A percentile compares a stretch with the other conserved stretches of the same genome.
These are phyloP conservation scores for Montipora capricornis DNA, from an alignment of 64 coral and sea anemone genomes.

Conservation along the genomic window DNA sequence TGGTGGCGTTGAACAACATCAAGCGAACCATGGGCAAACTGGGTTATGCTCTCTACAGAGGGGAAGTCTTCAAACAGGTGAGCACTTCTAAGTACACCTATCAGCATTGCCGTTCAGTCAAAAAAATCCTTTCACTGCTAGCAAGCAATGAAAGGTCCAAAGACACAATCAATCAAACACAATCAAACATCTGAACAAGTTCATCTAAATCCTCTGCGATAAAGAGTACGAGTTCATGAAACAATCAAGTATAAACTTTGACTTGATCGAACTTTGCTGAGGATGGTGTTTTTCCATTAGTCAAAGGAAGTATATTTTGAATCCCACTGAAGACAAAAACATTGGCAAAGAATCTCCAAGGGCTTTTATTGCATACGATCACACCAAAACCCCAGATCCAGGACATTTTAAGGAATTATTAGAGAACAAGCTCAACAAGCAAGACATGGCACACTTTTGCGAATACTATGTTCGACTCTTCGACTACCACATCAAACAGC, in stretches of 20 bases:
- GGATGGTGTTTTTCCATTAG: constrained; percentile 34
- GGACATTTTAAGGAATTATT: constrained; percentile 57
- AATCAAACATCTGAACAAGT: too few species aligned
- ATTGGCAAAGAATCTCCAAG: constrained; percentile 41
- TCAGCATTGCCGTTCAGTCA: not conserved
- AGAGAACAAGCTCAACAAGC: constrained; percentile 22
- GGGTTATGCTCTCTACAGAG: too few species aligned
- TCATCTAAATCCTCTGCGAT: too few species aligned
- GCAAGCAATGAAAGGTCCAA: too few species aligned
- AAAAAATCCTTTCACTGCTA: too few species aligned
- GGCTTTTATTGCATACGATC: constrained; percentile 15
- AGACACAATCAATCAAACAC: not conserved
- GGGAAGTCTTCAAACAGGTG: too few species aligned
- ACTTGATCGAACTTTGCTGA: not conserved
- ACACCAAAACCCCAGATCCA: constrained; percentile 40
- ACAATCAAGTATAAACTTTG: too few species aligned
- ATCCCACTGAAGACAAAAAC: not conserved
- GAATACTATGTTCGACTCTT: constrained; percentile 46
- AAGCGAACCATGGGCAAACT: too few species aligned
- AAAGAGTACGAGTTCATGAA: too few species aligned
- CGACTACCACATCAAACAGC: constrained; percentile 30
- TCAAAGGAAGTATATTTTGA: not conserved
- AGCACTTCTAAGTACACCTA: too few species aligned
- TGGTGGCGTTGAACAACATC: too few species aligned
- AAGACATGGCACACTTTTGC: constrained; percentile 36